Conservation (phyloP, 2,888 invertebrate genomes). For the Nemurella pictetii region DNA sequence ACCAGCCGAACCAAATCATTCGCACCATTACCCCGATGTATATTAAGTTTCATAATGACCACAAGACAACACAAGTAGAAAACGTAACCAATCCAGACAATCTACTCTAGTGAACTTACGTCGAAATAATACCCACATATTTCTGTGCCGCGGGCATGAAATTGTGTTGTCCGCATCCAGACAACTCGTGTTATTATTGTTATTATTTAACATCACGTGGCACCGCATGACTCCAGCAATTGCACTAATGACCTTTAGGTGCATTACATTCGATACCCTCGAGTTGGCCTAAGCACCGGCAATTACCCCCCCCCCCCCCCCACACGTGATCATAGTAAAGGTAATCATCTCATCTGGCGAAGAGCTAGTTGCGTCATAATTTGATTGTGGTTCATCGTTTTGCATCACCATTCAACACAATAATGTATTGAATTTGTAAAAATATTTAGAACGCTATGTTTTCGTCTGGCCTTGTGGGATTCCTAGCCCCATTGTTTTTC, state of each 20-base stretch:
- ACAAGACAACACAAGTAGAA: too few species aligned
- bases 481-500: neutral
- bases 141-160: neutral
- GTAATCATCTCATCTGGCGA: too few species aligned
- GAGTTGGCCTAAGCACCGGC: neutral
- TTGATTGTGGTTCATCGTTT: neutral
- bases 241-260: neutral
- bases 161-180: neutral
- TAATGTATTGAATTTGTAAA: neutral
- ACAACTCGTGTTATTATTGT: neutral
- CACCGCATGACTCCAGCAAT: neutral
- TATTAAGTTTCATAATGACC: neutral
- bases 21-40: neutral
- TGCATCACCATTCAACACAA: neutral
- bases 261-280: neutral
- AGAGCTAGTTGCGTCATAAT: neutral
- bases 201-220: neutral
- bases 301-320: neutral
- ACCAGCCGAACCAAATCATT: neutral
- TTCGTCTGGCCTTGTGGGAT: neutral
- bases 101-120: neutral
- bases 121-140: neutral
- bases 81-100: neutral
- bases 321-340: too few species aligned
- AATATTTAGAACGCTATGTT: too few species aligned